These are phyloP conservation scores for Irena cyanogastra DNA, from an alignment of 2,113 vertebrate genomes.

Conservation along the genomic window DNA sequence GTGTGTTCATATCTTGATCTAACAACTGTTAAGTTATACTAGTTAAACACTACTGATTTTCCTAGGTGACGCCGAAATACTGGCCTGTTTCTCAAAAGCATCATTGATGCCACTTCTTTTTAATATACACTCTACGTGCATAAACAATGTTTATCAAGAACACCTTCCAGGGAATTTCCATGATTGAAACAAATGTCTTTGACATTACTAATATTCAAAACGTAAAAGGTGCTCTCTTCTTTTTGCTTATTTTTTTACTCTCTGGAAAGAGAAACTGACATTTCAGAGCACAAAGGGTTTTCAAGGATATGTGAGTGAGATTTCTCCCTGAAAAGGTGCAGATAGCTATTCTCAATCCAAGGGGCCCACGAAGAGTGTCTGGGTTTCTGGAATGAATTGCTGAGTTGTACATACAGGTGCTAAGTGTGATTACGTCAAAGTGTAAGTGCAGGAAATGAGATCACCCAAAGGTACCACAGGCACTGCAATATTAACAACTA, in stretches of 20 bases:
- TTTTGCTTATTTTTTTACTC: background rate
- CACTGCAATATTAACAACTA: background rate
- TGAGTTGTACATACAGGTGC: background rate
- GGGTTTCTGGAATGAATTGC: background rate
- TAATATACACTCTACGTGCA: background rate
- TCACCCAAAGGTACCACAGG: background rate
- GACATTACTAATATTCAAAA: background rate
- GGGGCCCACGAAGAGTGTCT: background rate
- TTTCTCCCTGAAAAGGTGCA: background rate
- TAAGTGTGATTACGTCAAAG: background rate
- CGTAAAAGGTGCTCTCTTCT: background rate
- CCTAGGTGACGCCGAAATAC: background rate
- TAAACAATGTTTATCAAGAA: background rate
- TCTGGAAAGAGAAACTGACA: background rate
- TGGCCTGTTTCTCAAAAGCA: background rate
- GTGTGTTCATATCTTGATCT: background rate
- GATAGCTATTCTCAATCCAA: background rate
- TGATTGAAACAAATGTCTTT: background rate
- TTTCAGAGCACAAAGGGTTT: background rate
- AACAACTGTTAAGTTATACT: background rate
- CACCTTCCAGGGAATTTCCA: background rate
- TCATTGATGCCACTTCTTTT: background rate
- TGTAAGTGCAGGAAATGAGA: conserved; percentile 7
- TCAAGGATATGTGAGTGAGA: background rate
- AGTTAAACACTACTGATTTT: background rate